A percentile compares a stretch with the other conserved stretches of the same genome.
Evolutionary conservation across 2,797 vertebrate species (phyloP).

Genomic region (Macropodus opercularis): DNA sequence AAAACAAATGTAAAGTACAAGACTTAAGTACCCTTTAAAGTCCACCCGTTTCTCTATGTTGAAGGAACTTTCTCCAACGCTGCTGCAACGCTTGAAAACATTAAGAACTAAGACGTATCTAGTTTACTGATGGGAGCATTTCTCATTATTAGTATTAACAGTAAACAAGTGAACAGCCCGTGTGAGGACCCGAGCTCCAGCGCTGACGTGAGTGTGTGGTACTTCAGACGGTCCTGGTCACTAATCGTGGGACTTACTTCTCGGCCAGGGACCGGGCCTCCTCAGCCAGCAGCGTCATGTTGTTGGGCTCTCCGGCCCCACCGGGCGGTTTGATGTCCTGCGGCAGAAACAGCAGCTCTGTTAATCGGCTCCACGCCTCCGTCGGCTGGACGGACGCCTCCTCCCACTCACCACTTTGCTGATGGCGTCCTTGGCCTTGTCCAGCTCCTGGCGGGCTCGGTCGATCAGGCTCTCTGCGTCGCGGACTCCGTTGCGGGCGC

Average conservation of each 20-base stretch:
- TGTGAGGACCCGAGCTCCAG: too few species aligned
- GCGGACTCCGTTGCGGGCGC: conserved; percentile 84
- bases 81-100: too few species aligned
- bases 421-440: conserved; percentile 89
- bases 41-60: too few species aligned
- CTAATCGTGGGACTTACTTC: too few species aligned
- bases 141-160: too few species aligned
- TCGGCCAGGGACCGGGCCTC: conserved; percentile 92
- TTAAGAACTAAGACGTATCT: too few species aligned
- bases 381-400: fast-evolving
- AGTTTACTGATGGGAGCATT: too few species aligned
- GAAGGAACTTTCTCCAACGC: too few species aligned
- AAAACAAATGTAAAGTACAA: neutral
- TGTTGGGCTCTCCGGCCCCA: conserved; percentile 88
- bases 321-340: conserved; percentile 90
- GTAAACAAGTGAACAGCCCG: too few species aligned
- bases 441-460: conserved; percentile 88
- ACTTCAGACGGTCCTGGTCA: too few species aligned
- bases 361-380: neutral
- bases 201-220: neutral
- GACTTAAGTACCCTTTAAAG: too few species aligned
- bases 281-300: conserved; percentile 96
- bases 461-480: conserved; percentile 88
- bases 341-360: neutral
- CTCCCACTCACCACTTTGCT: conserved; percentile 87